A percentile compares a stretch with the other conserved stretches of the same genome.
These are phyloP conservation scores for Margarornis squamiger DNA, from an alignment of 2,797 vertebrate species.

Conservation along the genomic window DNA sequence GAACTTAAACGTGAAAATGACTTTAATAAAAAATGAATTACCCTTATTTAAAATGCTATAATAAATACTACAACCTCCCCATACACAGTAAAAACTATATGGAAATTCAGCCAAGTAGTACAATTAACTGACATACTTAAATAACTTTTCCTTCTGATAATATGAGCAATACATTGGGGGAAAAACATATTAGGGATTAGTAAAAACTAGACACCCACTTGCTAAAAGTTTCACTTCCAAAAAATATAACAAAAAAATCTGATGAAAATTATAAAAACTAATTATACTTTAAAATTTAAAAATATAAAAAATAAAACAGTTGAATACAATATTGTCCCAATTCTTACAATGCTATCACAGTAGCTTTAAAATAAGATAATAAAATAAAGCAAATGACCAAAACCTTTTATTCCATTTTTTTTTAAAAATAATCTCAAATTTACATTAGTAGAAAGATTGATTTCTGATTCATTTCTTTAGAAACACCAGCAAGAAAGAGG, in stretches of 20 bases:
- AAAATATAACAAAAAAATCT: conserved; percentile 99
- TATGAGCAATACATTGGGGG: conserved; percentile 98
- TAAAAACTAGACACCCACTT: conserved; percentile 99
- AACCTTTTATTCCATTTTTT: conserved; percentile 96
- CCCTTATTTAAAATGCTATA: conserved; percentile 99
- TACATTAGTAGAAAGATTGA: conserved; percentile 99
- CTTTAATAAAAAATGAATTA: conserved; percentile 99
- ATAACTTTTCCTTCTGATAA: conserved; percentile 98
- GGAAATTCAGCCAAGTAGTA: conserved; percentile 99
- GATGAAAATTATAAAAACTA: conserved; percentile 99
- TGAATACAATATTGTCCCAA: conserved; percentile 99
- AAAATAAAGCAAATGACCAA: conserved; percentile 99
- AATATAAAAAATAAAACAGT: conserved; percentile 99
- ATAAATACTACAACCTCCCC: conserved; percentile 99
- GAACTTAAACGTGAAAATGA: conserved; percentile 99
- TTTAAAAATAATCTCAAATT: conserved; percentile 99
- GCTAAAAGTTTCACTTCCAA: conserved; percentile 97
- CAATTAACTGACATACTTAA: conserved; percentile 98
- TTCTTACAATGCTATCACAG: conserved; percentile 99
- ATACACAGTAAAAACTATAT: conserved; percentile 99
- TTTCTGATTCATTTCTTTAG: conserved; percentile 98
- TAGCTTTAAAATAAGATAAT: conserved; percentile 99
- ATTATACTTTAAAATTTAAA: conserved; percentile 99
- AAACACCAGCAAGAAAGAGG: conserved; percentile 99
- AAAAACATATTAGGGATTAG: conserved; percentile 98